Conservation (phyloP, 1,140 invertebrate genomes). For the Littorina saxatilis region DNA sequence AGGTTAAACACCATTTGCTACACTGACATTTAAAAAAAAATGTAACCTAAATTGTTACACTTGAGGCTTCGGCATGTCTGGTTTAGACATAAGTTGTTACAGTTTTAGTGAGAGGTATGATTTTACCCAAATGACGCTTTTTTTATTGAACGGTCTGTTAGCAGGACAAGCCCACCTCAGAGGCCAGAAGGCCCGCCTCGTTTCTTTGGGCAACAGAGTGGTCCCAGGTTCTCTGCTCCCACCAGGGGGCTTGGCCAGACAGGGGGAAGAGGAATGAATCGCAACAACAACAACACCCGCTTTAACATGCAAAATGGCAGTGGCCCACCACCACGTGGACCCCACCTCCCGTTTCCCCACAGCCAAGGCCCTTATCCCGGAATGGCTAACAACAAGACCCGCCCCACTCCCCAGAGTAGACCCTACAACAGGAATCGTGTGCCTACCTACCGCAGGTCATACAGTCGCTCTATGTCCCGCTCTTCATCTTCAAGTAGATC, state of each 20-base stretch:
- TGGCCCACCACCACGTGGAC: not conserved
- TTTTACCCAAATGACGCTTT: too few relatives aligned
- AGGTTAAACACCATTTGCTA: too few relatives aligned
- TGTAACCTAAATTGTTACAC: too few relatives aligned
- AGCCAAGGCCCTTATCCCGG: conserved; percentile 5
- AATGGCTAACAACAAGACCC: conserved; percentile 33
- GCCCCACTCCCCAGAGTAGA: conserved; percentile 47
- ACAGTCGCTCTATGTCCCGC: conserved; percentile 54
- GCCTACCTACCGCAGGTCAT: conserved; percentile 69
- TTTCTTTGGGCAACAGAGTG: not conserved
- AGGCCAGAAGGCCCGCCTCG: not conserved
- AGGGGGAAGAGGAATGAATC: conserved; percentile 37
- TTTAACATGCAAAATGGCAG: conserved; percentile 25
- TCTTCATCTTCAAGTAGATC: conserved; percentile 72
- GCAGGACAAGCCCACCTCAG: too few relatives aligned
- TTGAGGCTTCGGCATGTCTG: too few relatives aligned
- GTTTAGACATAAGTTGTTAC: too few relatives aligned
- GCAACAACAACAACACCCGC: not conserved
- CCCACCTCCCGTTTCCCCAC: not conserved
- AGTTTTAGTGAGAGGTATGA: too few relatives aligned
- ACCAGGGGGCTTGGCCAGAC: conserved; percentile 29
- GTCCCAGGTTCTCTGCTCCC: conserved; percentile 35
- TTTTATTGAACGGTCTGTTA: too few relatives aligned
- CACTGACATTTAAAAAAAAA: too few relatives aligned
- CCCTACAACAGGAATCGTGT: conserved; percentile 56